Evolutionary conservation across 2,113 vertebrate species (phyloP), one percentile per base, ranked within the genome.

Genomic region (Mugil cephalus): DNA sequence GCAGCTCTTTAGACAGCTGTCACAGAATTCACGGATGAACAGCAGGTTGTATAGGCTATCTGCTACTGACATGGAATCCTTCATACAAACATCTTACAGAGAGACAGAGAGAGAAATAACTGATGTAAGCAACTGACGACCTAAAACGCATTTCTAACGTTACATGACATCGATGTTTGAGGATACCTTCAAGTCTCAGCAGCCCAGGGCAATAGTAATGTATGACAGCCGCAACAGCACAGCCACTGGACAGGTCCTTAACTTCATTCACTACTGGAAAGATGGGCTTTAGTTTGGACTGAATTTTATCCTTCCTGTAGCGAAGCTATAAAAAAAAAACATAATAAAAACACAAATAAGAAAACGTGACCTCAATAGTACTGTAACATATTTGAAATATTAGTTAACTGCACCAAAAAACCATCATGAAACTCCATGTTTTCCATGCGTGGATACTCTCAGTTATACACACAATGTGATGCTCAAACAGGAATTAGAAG

Each of bases 31-130:
- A 17, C 89, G 92, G 62, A 97, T 94, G 43, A 98, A 92, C 87
- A 96, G 96, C 35, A 97, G 88, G 89, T 98, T 98, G 85, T 96
- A 96, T 14, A 97, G 87, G 86, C 93, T 95, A 89, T 98, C 96
- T 1, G 95, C 91, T 77, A 92, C 91, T 0, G 95, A 95, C 95
- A 96, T 96, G 66, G 95, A 92, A 67, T 97, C 96, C 94, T 97
- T 97, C 94, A 97, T 89, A 74, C 81, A 87, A 51, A 88, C 79
- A 84, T 91, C 87, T 89, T 39, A 46, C 3, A 69, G 8, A 64
- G 24, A 77, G 8, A 53, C 8, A 11, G 42, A 2, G 62, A 10
- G 38, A 55, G 35, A 30, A 2, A 0, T 36, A 17, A 50, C 3
- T 36, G 15, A 39, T 17, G 17, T 10, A 40, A 65, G 48, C 15